Conservation (phyloP, 2,797 vertebrate species). For the Propithecus deckenii region DNA sequence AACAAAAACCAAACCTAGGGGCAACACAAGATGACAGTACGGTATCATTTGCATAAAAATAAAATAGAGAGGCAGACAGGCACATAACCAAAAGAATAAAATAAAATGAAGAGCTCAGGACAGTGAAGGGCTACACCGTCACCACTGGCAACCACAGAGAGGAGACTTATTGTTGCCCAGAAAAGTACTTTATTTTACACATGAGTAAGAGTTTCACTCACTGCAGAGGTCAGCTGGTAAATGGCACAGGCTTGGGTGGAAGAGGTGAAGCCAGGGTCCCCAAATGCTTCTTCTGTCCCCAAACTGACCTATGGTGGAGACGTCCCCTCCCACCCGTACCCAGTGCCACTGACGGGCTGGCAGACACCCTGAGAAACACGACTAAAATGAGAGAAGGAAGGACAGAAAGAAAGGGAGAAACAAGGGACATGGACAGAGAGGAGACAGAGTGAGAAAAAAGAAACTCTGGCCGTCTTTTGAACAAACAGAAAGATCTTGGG, state of each 20-base stretch:
- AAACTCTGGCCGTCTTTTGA: not conserved
- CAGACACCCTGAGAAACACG: not conserved
- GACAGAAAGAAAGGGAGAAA: not conserved
- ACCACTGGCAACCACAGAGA: not conserved
- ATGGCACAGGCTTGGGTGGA: not conserved
- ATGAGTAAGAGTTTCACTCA: not conserved
- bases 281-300: not conserved
- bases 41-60: not conserved
- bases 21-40: fast-evolving
- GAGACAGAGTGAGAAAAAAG: not conserved
- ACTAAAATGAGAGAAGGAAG: not conserved
- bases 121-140: fast-evolving
- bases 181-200: not conserved
- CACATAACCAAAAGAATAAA: not conserved
- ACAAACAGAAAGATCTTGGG: not conserved
- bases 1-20: not conserved
- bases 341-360: no score
- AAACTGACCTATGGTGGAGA: not conserved
- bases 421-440: not conserved
- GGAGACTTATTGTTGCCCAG: not conserved
- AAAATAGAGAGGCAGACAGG: not conserved
- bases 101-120: not conserved
- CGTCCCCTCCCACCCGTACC: no score
- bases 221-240: not conserved
- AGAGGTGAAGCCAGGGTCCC: not conserved